Percentiles rank a stretch among this genome's conserved stretches.
Evolutionary conservation across 2,113 vertebrate genomes (phyloP).

Genomic region (Pseudonaja textilis): DNA sequence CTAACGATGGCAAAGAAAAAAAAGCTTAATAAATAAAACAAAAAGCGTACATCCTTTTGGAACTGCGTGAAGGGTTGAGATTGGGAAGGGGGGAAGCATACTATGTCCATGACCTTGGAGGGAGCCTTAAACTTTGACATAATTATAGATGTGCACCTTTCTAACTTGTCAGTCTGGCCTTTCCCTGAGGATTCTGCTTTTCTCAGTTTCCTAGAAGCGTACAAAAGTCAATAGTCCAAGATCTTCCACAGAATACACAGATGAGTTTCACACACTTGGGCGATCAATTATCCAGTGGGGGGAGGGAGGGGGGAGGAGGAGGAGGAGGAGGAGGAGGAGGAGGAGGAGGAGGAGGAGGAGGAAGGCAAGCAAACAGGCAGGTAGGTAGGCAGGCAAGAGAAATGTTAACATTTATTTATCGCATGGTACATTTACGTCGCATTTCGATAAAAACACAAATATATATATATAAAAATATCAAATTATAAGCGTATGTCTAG

Average conservation of each 20-base stretch:
- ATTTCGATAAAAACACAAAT: neutral
- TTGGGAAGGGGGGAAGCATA: neutral
- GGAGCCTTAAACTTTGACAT: constrained; percentile 36
- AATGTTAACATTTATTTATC: constrained; percentile 2
- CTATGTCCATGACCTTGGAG: constrained; percentile 36
- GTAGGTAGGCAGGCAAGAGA: neutral
- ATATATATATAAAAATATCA: too few species aligned
- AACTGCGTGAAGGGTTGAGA: neutral
- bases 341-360: too few species aligned
- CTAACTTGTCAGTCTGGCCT: constrained; percentile 24
- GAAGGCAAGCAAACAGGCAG: neutral
- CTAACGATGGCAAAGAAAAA: constrained; percentile 25
- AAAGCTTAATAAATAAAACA: constrained; percentile 29
- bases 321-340: too few species aligned
- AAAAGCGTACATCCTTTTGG: constrained; percentile 11
- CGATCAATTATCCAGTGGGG: constrained; percentile 17
- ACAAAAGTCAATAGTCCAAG: constrained; percentile 34
- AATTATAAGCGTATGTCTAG: neutral
- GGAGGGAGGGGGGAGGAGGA: neutral
- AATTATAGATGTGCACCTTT: constrained; percentile 1
- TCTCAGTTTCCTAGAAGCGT: neutral
- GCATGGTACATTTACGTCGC: neutral
- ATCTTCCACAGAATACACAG: constrained; percentile 2
- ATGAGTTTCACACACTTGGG: neutral
- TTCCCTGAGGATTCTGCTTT: constrained; percentile 13